A percentile compares a stretch with the other conserved stretches of the same genome.
These are phyloP conservation scores for Semotilus atromaculatus DNA, from an alignment of 2,797 vertebrate genomes.

Conservation along the genomic window DNA sequence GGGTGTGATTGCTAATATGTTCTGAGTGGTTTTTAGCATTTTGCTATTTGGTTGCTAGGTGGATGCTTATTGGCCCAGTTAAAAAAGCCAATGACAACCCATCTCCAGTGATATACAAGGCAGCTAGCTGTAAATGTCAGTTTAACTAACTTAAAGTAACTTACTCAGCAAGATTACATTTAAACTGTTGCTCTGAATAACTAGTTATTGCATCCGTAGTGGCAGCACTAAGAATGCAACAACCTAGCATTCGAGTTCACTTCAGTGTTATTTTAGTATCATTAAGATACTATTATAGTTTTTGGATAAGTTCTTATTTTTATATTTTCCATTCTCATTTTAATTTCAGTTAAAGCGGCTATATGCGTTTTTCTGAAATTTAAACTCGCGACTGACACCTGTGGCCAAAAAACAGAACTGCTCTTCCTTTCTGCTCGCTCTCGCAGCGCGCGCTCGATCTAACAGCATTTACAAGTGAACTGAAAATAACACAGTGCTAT, in stretches of 20 bases:
- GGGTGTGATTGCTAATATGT: neutral
- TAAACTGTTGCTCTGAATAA: neutral
- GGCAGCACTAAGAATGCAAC: neutral
- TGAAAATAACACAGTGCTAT: no score
- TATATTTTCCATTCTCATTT: no score
- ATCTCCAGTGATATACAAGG: neutral
- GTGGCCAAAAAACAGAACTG: no score
- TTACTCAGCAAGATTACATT: neutral
- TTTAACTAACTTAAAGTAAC: neutral
- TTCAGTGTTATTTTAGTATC: neutral
- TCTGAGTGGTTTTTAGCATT: neutral
- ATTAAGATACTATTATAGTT: neutral
- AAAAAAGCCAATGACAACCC: neutral
- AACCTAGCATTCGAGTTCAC: neutral
- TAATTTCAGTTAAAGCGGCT: no score
- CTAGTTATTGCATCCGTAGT: neutral
- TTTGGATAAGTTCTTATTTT: neutral
- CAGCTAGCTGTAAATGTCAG: neutral
- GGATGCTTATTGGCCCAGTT: neutral
- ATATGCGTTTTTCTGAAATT: no score
- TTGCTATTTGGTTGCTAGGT: neutral
- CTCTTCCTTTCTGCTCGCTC: no score
- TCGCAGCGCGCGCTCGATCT: no score
- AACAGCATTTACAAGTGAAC: no score
- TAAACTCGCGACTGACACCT: no score